Evolutionary conservation across 2,888 invertebrate species (phyloP).

Genomic region (Agrotis segetum): DNA sequence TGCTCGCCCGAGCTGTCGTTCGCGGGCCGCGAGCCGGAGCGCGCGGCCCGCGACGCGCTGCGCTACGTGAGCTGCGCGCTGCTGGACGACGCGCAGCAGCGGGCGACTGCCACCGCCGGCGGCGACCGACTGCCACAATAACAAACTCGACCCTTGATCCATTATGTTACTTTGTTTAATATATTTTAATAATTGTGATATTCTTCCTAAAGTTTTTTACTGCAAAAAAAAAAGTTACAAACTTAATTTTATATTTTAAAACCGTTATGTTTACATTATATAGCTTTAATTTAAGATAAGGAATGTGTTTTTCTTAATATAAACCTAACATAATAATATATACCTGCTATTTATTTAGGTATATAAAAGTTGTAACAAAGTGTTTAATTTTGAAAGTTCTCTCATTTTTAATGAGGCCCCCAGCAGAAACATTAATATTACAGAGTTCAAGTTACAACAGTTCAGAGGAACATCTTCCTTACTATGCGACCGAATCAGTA

Average conservation of each 20-base stretch:
- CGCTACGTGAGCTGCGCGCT: slow-evolving; percentile 72
- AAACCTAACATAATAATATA: background rate
- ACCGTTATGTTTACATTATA: too few species aligned
- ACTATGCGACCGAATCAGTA: too few species aligned
- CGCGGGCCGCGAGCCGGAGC: slow-evolving; percentile 42
- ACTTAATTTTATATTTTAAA: too few species aligned
- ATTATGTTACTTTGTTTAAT: background rate
- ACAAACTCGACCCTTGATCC: background rate
- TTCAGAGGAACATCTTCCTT: too few species aligned
- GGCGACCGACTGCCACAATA: background rate
- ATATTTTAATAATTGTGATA: too few species aligned
- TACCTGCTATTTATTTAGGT: background rate
- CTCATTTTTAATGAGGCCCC: too few species aligned
- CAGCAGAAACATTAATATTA: too few species aligned
- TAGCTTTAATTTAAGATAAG: slow-evolving; percentile 1
- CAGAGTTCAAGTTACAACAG: too few species aligned
- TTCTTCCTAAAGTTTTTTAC: too few species aligned
- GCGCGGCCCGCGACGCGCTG: slow-evolving; percentile 69
- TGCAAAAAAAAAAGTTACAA: too few species aligned
- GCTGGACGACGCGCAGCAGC: background rate
- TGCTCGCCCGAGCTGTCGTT: slow-evolving; percentile 65
- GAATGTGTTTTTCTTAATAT: background rate
- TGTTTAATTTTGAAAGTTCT: too few species aligned
- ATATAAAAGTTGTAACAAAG: background rate
- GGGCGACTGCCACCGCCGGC: background rate